Conservation (phyloP, 2,113 vertebrate species). For the Ellobius talpinus region DNA sequence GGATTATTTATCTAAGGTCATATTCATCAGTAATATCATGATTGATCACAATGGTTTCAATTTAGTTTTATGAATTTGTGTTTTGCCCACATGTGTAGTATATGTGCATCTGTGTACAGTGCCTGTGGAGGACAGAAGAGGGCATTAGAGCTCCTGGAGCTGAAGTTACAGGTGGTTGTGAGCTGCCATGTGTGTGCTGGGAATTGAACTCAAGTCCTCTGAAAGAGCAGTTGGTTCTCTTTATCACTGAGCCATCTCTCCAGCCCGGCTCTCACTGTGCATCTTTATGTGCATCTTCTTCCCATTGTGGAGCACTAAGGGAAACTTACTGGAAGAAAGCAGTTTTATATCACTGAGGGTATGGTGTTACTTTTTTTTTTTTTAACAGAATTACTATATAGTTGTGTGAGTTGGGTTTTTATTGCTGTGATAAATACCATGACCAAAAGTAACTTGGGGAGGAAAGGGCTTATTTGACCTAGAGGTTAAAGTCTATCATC, state of each 20-base stretch:
- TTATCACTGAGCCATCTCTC: neutral
- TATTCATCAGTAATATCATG: neutral
- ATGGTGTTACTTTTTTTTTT: neutral
- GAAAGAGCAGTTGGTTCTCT: neutral
- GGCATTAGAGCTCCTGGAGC: neutral
- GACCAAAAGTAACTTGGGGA: neutral
- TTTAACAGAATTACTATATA: neutral
- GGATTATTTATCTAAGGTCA: conserved; percentile 26
- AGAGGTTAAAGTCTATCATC: neutral
- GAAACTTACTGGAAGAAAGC: neutral
- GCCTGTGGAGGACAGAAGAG: neutral
- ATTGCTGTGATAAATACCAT: neutral
- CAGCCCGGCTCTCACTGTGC: neutral
- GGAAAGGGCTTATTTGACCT: neutral
- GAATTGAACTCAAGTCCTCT: neutral
- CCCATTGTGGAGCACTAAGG: neutral
- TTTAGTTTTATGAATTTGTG: neutral
- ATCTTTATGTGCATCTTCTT: neutral
- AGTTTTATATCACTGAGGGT: neutral
- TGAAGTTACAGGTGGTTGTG: neutral
- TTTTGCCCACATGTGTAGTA: neutral
- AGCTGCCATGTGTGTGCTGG: neutral
- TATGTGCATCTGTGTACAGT: neutral
- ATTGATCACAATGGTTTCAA: neutral
- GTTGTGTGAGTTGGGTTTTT: neutral